A percentile compares a stretch with the other conserved stretches of the same genome.
Conservation (phyloP, 2,797 vertebrate species). For the Lindbergichthys nudifrons region DNA sequence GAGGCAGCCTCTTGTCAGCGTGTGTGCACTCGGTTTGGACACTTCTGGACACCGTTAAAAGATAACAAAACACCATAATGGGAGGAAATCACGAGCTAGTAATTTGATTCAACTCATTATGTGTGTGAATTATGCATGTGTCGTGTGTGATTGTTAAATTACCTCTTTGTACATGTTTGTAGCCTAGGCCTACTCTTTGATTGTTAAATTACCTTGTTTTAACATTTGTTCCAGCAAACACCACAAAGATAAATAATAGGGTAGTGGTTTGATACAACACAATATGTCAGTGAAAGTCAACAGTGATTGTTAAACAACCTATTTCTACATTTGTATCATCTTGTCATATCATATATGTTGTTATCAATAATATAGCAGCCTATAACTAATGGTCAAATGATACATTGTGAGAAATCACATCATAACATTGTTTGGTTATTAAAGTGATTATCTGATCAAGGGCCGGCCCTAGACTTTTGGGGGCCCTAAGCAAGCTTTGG, state of each 20-base stretch:
- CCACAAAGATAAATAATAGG: neutral
- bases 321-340: neutral
- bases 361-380: neutral
- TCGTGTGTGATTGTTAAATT: no score
- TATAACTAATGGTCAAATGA: neutral
- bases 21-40: constrained; percentile 28
- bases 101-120: no score
- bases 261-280: neutral
- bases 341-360: neutral
- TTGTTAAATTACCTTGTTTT: no score
- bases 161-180: no score
- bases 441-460: neutral
- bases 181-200: no score
- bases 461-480: no score
- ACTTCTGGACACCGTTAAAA: neutral
- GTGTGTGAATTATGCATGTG: no score
- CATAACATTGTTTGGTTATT: neutral
- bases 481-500: no score
- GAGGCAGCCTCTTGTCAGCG: neutral
- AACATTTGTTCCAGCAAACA: no score
- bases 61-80: neutral
- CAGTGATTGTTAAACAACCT: neutral
- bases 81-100: no score
- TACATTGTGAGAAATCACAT: neutral
- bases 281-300: neutral